These are phyloP conservation scores for Philantomba maxwellii DNA, from an alignment of 2,113 vertebrate species.

Conservation along the genomic window DNA sequence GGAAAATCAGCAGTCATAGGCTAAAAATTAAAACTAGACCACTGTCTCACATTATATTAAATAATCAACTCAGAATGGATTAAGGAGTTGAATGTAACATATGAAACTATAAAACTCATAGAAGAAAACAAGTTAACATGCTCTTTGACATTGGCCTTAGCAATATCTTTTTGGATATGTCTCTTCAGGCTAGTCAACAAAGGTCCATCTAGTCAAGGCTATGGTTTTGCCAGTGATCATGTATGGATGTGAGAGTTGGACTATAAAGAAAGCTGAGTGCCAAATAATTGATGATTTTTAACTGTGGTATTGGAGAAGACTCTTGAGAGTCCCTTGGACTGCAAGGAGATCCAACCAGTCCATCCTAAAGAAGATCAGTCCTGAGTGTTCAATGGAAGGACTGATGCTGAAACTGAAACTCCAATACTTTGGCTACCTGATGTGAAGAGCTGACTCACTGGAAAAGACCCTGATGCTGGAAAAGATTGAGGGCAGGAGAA, in stretches of 20 bases:
- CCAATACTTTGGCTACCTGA: neutral
- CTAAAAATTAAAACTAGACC: neutral
- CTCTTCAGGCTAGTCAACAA: neutral
- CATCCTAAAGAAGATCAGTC: neutral
- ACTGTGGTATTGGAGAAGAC: neutral
- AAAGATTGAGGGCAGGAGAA: neutral
- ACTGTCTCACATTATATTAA: neutral
- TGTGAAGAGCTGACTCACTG: fast-evolving
- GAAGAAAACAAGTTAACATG: neutral
- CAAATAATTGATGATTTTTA: neutral
- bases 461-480: neutral
- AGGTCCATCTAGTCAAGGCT: neutral
- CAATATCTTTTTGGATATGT: neutral
- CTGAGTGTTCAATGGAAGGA: neutral
- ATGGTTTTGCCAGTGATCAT: neutral
- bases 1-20: neutral
- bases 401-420: neutral
- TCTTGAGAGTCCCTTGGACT: neutral
- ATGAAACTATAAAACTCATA: neutral
- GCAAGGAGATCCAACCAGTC: neutral
- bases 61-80: neutral
- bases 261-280: neutral
- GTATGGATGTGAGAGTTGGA: neutral
- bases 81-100: neutral
- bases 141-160: neutral